phyloP scores from a whole-genome alignment of 2,888 invertebrate genomes.

The Isoperla grammatica region DNA sequence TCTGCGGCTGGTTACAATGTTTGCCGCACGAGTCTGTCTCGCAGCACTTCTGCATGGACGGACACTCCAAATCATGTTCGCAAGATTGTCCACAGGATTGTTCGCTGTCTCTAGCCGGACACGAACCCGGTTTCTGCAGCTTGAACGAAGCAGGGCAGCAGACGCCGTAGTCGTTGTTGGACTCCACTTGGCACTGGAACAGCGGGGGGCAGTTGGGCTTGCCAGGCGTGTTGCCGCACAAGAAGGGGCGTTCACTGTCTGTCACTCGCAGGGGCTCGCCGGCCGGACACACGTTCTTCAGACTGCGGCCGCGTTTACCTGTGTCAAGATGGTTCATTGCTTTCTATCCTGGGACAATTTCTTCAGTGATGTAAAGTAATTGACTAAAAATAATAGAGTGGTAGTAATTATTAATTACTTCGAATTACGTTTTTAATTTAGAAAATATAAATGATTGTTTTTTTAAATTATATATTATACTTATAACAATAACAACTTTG shows the following conservation, averaged over 20 bases:
- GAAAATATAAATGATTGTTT: too few relatives aligned
- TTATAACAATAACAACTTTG: too few relatives aligned
- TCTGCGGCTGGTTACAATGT: slow-evolving; percentile 67
- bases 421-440: too few relatives aligned
- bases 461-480: too few relatives aligned
- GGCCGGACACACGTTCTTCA: slow-evolving; percentile 72
- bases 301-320: slow-evolving; percentile 68
- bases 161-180: slow-evolving; percentile 79
- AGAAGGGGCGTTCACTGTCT: slow-evolving; percentile 70
- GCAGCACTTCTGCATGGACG: slow-evolving; percentile 77
- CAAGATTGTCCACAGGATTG: slow-evolving; percentile 56
- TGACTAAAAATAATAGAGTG: too few relatives aligned
- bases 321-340: too few relatives aligned
- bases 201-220: slow-evolving; percentile 80
- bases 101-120: slow-evolving; percentile 52
- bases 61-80: slow-evolving; percentile 74
- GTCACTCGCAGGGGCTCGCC: slow-evolving; percentile 60
- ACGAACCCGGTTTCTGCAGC: slow-evolving; percentile 71
- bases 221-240: slow-evolving; percentile 74
- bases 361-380: too few relatives aligned
- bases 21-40: slow-evolving; percentile 64
- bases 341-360: too few relatives aligned
- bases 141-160: slow-evolving; percentile 75
- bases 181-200: slow-evolving; percentile 72
- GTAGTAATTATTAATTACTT: too few relatives aligned